phyloP scores from a whole-genome alignment of 2,113 vertebrate species.

The Alexandromys fortis region DNA sequence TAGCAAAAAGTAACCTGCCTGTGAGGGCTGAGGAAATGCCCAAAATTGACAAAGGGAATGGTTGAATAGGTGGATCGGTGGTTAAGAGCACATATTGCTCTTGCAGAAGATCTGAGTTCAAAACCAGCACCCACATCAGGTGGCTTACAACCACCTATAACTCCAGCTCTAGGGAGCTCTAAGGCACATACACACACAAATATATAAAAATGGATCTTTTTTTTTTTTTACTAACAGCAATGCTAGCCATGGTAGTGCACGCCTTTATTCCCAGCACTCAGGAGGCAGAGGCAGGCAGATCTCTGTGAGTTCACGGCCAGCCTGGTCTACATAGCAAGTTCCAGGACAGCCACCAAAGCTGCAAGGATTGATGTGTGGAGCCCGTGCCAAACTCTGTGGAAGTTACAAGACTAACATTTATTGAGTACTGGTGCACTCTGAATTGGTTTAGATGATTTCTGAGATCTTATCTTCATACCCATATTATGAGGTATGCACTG shows the following conservation, averaged over 20 bases:
- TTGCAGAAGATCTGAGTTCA: neutral
- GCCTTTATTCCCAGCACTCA: neutral
- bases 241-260: neutral
- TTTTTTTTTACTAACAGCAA: neutral
- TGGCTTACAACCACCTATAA: neutral
- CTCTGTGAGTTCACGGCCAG: neutral
- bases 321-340: neutral
- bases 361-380: neutral
- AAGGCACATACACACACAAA: neutral
- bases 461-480: neutral
- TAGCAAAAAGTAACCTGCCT: neutral
- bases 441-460: neutral
- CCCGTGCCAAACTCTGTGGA: neutral
- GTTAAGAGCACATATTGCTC: neutral
- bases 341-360: neutral
- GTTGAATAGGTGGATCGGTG: neutral
- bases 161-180: neutral
- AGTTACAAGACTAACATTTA: no score
- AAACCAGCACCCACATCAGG: neutral
- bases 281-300: neutral
- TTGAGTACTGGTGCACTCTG: neutral
- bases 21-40: neutral
- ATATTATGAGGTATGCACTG: neutral
- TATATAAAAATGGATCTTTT: neutral
- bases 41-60: neutral